Evolutionary conservation across 2,888 invertebrate species (phyloP), one percentile per base, ranked within the genome.

Genomic region (Hirtodrosophila confusa): DNA sequence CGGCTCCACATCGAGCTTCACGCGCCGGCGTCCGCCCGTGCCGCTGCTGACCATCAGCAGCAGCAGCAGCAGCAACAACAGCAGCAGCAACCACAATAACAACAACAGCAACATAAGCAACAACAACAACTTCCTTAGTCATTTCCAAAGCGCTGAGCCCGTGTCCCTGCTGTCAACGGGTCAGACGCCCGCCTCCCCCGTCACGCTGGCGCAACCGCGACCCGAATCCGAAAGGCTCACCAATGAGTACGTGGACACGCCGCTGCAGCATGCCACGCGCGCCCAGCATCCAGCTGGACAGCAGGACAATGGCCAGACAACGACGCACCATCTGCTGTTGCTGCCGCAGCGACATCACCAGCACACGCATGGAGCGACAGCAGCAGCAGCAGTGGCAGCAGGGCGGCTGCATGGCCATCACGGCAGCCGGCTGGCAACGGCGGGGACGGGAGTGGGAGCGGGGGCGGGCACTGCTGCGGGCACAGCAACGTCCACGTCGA

Each of bases 241-340:
- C 91, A 98, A 98, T 93, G 97, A 97, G 92, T 98, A 98, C 94
- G 97, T 98, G 93, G 98, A 98, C 92, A 96, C 97, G 80, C 97
- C 95, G 80, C 77, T 91, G 78, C 92, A 93, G 86, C 93, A 93
- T 89, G 91, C 92, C 77, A 91, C 92, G 80, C 92, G 92, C 67
- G 89, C 90, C 75, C 91, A 88, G 86, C 91, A 90, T 85, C 90
- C 90, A 77, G 90, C 90, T 65, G 91, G 91, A 33, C 90, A 90
- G 88, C 92, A 92, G 64, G 92, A 91, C 49, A 90, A 92, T 88
- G 92, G 92, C 80, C 93, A 93, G 88, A 93, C 93, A 88, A 91
- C 91, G 75, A 90, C 90, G 80, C 93, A 92, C 89, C 91, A 91
- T 69, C 92, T 93, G 87, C 92, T 94, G 91, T 86, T 91, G 80